Evolutionary conservation across 1,140 invertebrate species (phyloP), one percentile per base, ranked within the genome.

Genomic region (Drosophila insularis): DNA sequence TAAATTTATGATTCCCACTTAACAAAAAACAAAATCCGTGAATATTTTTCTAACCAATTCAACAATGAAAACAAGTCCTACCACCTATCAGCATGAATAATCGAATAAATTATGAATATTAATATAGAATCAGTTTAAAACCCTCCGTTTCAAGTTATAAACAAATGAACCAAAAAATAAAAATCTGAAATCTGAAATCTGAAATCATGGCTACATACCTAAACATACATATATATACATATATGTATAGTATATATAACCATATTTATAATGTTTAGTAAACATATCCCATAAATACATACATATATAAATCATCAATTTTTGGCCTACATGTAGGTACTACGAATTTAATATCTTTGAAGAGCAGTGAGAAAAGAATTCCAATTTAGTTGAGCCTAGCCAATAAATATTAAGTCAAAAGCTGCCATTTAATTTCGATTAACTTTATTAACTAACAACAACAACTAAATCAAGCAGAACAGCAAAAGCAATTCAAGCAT

Each of bases 121-220:
- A 68, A 65, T 27, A 39, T 87, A 69, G 75, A 81, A 78, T 78
- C 77, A 87, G 56, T 74, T 87, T 86, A 68, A 86, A 86, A 89
- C 82, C 82, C 84, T 87, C 84, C 82, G 84, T 87, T 89, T 87
- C 84, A 89, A 89, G 84, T 89, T 87, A 68, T 84, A 87, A 89
- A 87, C 84, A 46, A 87, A 79, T 89, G 82, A 86, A 86, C 82
- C 82, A 89, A 86, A 81, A 37, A 37, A 13, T 3, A 86, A 81
- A 37, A 37, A 11, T 37, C 35, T 37, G 6, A 35, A 35, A 43
- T 13, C 14, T 31, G 32, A 35, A 35, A 43, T 13, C 40, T 17
- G 10, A 21, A 46, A 50, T 50, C 43, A 50, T 50, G 43, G 74
- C 82, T 79, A 67, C 68, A 78, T 67, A 78, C 63, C 75, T 75